Percentiles rank a stretch among this genome's conserved stretches.
Evolutionary conservation across 2,888 invertebrate species (phyloP).

Genomic region (Callosobruchus maculatus): DNA sequence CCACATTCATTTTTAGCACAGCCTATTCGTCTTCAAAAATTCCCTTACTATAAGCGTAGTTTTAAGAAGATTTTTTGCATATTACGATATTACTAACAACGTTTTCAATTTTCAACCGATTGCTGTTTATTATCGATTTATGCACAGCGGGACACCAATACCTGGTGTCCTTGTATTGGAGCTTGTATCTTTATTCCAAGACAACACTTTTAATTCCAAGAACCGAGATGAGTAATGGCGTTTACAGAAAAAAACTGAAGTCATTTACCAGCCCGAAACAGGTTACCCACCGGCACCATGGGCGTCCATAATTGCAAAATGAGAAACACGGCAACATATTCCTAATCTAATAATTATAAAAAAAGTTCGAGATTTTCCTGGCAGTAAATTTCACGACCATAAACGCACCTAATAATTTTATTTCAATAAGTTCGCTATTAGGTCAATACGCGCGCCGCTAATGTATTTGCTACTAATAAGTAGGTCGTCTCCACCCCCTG

Average conservation of each 20-base stretch:
- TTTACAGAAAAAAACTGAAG: not conserved
- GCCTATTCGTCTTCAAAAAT: not conserved
- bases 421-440: too few species aligned
- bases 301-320: not conserved
- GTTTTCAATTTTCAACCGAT: not conserved
- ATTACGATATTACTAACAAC: not conserved
- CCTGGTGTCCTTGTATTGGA: not conserved
- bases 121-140: not conserved
- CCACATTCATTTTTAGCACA: too few species aligned
- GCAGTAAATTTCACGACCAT: too few species aligned
- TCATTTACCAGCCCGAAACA: not conserved
- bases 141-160: not conserved
- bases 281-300: not conserved
- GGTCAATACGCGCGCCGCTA: too few species aligned
- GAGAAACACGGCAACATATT: too few species aligned
- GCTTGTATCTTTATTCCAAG: not conserved
- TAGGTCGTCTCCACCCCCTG: too few species aligned
- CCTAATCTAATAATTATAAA: too few species aligned
- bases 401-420: too few species aligned
- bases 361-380: too few species aligned
- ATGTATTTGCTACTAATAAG: too few species aligned
- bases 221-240: not conserved
- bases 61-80: not conserved
- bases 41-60: not conserved
- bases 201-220: not conserved